Percentiles rank a stretch among this genome's conserved stretches.
Conservation (phyloP, 2,797 vertebrate genomes). For the Perodicticus potto region DNA sequence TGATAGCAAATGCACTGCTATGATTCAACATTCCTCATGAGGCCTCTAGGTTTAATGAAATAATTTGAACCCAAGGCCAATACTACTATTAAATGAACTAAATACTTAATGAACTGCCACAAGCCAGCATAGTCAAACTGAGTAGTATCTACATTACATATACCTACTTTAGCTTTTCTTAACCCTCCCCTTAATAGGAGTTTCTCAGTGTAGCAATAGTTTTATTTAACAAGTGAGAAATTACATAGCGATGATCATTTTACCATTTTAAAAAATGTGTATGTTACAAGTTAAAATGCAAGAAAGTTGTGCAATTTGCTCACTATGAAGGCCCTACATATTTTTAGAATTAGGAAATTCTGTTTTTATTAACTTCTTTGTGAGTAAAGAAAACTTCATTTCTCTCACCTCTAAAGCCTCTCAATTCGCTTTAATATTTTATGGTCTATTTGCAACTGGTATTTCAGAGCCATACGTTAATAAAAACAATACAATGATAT, state of each 20-base stretch:
- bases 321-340: not conserved
- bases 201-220: not conserved
- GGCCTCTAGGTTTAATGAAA: not conserved
- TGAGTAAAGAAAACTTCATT: slow-evolving; percentile 57
- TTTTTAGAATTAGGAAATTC: slow-evolving; percentile 41
- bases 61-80: not conserved
- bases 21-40: not conserved
- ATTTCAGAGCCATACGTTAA: slow-evolving; percentile 33
- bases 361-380: slow-evolving; percentile 41
- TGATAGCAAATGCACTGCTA: not conserved
- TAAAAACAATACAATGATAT: slow-evolving; percentile 21
- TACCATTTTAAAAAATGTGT: not conserved
- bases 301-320: slow-evolving; percentile 24
- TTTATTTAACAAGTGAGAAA: not conserved
- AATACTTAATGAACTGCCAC: not conserved
- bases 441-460: slow-evolving; percentile 40
- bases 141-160: slow-evolving; percentile 2
- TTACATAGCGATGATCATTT: not conserved
- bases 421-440: slow-evolving; percentile 2
- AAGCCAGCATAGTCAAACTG: not conserved
- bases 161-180: not conserved
- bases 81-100: not conserved
- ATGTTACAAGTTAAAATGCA: slow-evolving; percentile 2
- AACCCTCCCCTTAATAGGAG: not conserved
- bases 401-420: slow-evolving; percentile 27